Percentiles rank a stretch among this genome's conserved stretches.
phyloP scores from a whole-genome alignment of 2,888 invertebrate species.

The Eutolmus rufibarbis region DNA sequence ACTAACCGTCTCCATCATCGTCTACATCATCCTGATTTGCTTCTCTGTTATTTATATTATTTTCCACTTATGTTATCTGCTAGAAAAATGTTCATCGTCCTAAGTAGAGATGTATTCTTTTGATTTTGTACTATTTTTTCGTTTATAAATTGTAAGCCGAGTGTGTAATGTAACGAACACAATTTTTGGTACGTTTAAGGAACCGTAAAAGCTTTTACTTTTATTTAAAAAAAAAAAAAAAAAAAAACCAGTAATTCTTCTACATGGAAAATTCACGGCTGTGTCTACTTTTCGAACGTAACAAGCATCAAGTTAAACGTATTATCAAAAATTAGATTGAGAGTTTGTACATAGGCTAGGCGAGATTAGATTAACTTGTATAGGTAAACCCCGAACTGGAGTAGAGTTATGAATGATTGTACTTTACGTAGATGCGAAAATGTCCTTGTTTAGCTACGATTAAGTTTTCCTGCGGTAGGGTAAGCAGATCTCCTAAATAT shows the following conservation, averaged over 20 bases:
- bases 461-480: background rate
- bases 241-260: background rate
- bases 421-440: background rate
- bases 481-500: background rate
- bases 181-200: background rate
- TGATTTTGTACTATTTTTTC: background rate
- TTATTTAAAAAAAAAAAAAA: background rate
- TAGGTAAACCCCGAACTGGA: background rate
- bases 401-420: background rate
- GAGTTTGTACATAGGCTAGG: background rate
- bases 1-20: constrained; percentile 46
- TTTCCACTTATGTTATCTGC: constrained; percentile 48
- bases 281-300: constrained; percentile 15
- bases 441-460: background rate
- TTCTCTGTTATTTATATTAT: constrained; percentile 48
- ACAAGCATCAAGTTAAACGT: background rate
- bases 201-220: background rate
- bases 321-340: background rate
- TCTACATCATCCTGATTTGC: constrained; percentile 47
- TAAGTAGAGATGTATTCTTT: background rate
- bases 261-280: constrained; percentile 18
- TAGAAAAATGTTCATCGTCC: constrained; percentile 44
- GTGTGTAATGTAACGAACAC: background rate
- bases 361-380: background rate
- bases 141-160: background rate